Evolutionary conservation across 2,113 vertebrate genomes (phyloP).

Genomic region (Aix galericulata): DNA sequence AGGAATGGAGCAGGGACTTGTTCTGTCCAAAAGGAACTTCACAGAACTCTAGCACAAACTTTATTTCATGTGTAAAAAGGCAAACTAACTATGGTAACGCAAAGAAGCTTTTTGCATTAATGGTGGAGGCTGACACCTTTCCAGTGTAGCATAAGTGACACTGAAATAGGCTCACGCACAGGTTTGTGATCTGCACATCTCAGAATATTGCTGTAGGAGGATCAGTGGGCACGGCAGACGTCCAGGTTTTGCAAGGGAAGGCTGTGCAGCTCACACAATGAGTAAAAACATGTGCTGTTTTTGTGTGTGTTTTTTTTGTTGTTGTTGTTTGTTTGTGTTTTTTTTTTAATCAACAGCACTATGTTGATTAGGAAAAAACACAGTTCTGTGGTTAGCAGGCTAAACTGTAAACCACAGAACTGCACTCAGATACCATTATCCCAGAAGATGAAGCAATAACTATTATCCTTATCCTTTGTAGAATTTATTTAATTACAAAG

Average conservation of each 20-base stretch:
- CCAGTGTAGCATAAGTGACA: rapidly evolving
- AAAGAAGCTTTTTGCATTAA: background rate
- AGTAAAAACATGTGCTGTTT: background rate
- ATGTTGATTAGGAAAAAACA: no score
- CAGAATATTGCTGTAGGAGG: background rate
- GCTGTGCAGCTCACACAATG: background rate
- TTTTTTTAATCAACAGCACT: background rate
- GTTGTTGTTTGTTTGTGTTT: no score
- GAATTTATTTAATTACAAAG: background rate
- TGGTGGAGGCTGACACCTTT: background rate
- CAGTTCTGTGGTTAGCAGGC: background rate
- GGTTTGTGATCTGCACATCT: background rate
- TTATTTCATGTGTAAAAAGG: background rate
- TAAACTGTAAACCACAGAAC: background rate
- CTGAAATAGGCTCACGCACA: background rate
- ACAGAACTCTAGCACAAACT: background rate
- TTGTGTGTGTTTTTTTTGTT: no score
- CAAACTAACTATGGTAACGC: background rate
- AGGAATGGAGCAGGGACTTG: background rate
- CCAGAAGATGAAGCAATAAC: background rate
- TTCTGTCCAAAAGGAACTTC: background rate
- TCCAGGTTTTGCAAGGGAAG: background rate
- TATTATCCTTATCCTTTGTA: background rate
- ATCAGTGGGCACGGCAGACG: background rate
- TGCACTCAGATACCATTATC: background rate